Base-by-base conservation (phyloP, 35 echinoderm and acorn worm species). In the Heliocidaris erythrogramma region DNA sequence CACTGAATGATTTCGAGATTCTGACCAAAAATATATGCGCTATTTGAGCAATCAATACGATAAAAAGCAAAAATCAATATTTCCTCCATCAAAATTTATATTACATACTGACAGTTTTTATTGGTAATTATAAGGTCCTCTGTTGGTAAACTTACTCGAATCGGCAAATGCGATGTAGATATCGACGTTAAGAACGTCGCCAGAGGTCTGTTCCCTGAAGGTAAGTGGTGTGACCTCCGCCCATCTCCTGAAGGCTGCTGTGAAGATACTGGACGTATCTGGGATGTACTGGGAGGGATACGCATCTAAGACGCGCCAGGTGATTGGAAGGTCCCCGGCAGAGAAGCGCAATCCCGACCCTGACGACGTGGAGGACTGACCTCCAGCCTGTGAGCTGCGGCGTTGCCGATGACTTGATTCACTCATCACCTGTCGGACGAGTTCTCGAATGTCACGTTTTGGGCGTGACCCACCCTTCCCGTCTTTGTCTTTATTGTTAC, bases 221-320 rank as follows among this genome's bases (percentile, higher is more conserved):
- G 48, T 97, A 48, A 99, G 53, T 11, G 95, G 97, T 71, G 95
- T 94, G 9, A 99, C 96, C 86, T 97, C 97, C 11, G 97, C 97
- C 98, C 98, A 99, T 92, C 97, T 95, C 12, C 98, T 92, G 78
- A 99, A 99, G 14, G 98, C 98, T 49, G 95, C 31, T 13, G 92
- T 85, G 13, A 99, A 85, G 27, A 94, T 94, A 30, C 90, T 56
- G 94, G 84, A 88, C 32, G 91, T 11, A 47, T 86, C 31, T 47
- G 49, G 27, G 21, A 93, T 90, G 29, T 93, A 92, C 47, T 88
- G 48, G 14, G 96, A 94, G n/a, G 61, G 89, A 87, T 97, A 96
- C 8, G 71, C 85, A 90, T 92, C 93, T 0, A 95, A 48, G 32
- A 99, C 91, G n/a, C 96, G 84, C 98, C 98, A 99, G 21, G 94